phyloP scores from a whole-genome alignment of 2,888 invertebrate genomes.

The Plebejus melissa region DNA sequence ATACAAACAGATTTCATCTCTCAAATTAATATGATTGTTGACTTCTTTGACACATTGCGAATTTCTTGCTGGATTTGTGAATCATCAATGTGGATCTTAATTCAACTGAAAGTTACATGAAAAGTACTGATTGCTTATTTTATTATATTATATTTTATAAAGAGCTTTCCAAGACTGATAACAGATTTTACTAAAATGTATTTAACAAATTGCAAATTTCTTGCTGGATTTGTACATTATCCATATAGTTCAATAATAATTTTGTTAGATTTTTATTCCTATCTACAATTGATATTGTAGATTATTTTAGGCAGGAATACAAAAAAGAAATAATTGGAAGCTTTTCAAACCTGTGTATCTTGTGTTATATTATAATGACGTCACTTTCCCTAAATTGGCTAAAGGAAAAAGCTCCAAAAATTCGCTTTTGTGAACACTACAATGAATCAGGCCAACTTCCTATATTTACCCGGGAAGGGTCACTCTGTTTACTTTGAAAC shows the following conservation, averaged over 20 bases:
- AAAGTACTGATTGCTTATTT: too few relatives aligned
- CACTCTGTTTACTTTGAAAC: slow-evolving; percentile 63
- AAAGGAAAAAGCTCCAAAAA: not conserved
- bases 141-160: too few relatives aligned
- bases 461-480: slow-evolving; percentile 50
- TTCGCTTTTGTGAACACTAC: slow-evolving; percentile 52
- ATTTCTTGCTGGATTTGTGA: not conserved
- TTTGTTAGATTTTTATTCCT: too few relatives aligned
- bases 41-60: slow-evolving; percentile 6
- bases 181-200: too few relatives aligned
- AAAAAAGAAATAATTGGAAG: not conserved
- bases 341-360: not conserved
- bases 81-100: not conserved
- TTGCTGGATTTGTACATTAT: not conserved
- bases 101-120: too few relatives aligned
- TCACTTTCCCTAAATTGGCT: not conserved
- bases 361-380: not conserved
- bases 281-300: too few relatives aligned
- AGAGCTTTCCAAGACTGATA: too few relatives aligned
- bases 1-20: slow-evolving; percentile 23
- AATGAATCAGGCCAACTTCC: slow-evolving; percentile 47
- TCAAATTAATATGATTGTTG: slow-evolving; percentile 23
- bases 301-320: too few relatives aligned
- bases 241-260: too few relatives aligned
- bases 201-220: not conserved